Evolutionary conservation across 1,140 invertebrate genomes (phyloP), one percentile per base, ranked within the genome.

Genomic region (Dinoponera quadriceps): DNA sequence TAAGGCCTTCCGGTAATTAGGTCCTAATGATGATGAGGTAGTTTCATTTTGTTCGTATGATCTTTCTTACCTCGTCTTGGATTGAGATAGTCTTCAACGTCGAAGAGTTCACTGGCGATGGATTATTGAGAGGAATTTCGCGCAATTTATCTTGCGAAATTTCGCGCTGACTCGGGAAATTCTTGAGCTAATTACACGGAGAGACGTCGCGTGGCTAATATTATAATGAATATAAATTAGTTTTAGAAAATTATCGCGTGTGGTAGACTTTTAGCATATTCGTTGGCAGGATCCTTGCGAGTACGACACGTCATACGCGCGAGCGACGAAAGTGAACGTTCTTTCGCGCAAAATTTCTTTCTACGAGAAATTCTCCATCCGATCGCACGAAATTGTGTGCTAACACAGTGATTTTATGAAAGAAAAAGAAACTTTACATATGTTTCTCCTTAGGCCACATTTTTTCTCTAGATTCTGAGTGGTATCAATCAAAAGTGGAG

Each of bases 21-120:
- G 89, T 82, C 85, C 88, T 91, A 91, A 91, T 91, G 89, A 91
- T 91, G 90, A 91, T 89, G 89, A 90, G 87, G 85, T 90, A 82
- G 82, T 91, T 90, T 90, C 85, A 90, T 90, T 89, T 87, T 89
- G 78, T 86, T 82, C 83, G 54, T 72, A 75, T 72, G 73, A 82
- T 87, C 77, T 82, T 87, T 88, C 84, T 89, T 87, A 83, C 57
- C 27, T 62, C 27, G 69, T 22, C 66, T 20, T n/a, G 73, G 74
- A 88, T 84, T 82, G 84, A 86, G 85, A 86, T 60, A 74, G 62
- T 55, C 71, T 73, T 25, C 62, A 55, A 14, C 49, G 44, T 62
- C 78, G 81, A 85, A 84, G 77, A 68, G 83, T 86, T 84, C 69
- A 88, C 71, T 85, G 25, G 51, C 75, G 69, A 80, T 80, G 75